Base-by-base conservation (phyloP, 2,888 invertebrate species). In the Saturnia pavonia region DNA sequence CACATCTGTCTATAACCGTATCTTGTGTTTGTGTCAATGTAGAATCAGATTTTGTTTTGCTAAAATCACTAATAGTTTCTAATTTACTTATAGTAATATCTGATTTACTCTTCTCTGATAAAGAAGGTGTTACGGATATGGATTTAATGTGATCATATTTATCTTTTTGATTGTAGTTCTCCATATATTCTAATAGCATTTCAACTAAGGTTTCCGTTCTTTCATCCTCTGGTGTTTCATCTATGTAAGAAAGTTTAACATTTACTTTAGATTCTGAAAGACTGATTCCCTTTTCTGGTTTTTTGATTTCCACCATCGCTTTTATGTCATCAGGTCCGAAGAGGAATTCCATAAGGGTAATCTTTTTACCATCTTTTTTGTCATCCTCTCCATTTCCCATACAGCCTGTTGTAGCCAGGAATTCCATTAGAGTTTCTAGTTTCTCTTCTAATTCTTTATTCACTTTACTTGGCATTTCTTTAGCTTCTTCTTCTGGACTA, bases 341-440 rank as follows among this genome's bases (percentile, higher is more conserved):
- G 6, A 94, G 78, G 45, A 94, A 94, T 70, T 94, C 94, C 91
- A 94, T 93, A 0, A 94, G 77, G 0, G 94, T 94, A 25, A 94
- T 93, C 78, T 94, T 94, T 72, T 86, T 92, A 27, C 93, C 92
- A 65, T 89, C 89, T 71, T 85, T 87, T 22, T 84, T 87, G 0
- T 74, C 74, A 1, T 75, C 84, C 16, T 85, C 87, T 2, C 89
- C 86, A 60, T 87, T 86, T 45, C 92, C 90, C 83, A 91, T 90
- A 78, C 93, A 92, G 0, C 93, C 94, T 0, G 90, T 88, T 0
- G 90, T 91, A 0, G 93, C 93, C 75, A 94, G 72, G 73, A 94
- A 94, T 40, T 94, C 94, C 75, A 94, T 92, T 0, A 94, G 75
- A 0, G 94, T 94, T 72, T 94, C 94, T 92, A 94, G 94, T 77